Base-by-base conservation (phyloP, 23 tunicate genomes). In the Trididemnum clinides region DNA sequence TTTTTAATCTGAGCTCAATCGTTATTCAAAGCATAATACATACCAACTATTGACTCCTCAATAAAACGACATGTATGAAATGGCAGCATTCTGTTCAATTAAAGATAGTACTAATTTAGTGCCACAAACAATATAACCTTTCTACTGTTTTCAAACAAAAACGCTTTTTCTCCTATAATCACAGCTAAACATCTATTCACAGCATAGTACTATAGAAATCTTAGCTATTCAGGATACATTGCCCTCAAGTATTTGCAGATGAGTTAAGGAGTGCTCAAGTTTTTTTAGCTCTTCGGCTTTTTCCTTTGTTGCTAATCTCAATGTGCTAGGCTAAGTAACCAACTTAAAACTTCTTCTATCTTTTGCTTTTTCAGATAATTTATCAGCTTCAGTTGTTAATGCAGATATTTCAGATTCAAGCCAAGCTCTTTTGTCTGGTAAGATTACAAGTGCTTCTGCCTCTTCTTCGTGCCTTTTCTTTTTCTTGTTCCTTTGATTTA, bases 221-320 rank as follows among this genome's bases (percentile, higher is more conserved):
- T 4, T 59, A 59, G 5, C 20, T 10, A n/a, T 59, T 28, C 20
- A 4, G 20, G 20, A 59, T n/a, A 28, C 20, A 25, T 28, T 59
- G 22, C 66, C 22, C 25, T 59, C 66, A 59, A 59, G 66, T n/a
- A 59, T 59, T n/a, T 69, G 15, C 75, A 69, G 39, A 23, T 7
- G 66, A 59, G 22, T 59, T 25, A 10, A 59, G 66, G 3, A 59
- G 66, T 59, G 20, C 22, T 19, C 66, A 59, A 25, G 66, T 59
- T 59, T 59, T 59, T 59, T 59, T 28, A 59, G 22, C 22, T 59
- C 75, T 69, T 69, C n/a, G 12, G 37, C 39, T 69, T 69, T 69
- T 69, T 69, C 75, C 7, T 69, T 69, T 7, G 75, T 37, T 30
- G 75, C n/a, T 69, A 18, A 28, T 69, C 75, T 69, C 36, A 69